Conservation (phyloP, 2,888 invertebrate species). For the Ectemnius lituratus region DNA sequence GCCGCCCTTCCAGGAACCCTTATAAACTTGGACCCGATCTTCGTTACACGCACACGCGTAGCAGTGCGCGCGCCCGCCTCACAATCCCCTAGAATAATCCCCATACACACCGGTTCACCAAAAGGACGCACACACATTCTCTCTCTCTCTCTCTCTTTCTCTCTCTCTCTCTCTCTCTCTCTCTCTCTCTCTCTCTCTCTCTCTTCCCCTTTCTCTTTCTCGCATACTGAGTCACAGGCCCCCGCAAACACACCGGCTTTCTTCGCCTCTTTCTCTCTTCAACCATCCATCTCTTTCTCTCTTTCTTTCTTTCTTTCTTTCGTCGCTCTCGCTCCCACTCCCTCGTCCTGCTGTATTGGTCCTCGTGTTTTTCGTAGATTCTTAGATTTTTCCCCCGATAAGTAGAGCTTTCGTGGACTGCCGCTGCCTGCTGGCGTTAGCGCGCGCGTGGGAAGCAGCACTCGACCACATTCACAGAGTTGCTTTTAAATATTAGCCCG, state of each 20-base stretch:
- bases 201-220: no score
- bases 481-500: no score
- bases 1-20: constrained; percentile 76
- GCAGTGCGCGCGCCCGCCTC: not conserved
- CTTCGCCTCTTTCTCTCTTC: no score
- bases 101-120: constrained; percentile 32
- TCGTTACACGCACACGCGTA: constrained; percentile 43
- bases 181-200: not conserved
- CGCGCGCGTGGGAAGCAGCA: constrained; percentile 68
- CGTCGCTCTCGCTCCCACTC: not conserved
- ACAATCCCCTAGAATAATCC: constrained; percentile 56
- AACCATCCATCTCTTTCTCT: not conserved
- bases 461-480: constrained; percentile 63
- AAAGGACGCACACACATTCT: constrained; percentile 25
- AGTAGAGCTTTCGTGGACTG: constrained; percentile 34
- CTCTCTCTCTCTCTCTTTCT: not conserved
- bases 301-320: not conserved
- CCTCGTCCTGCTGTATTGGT: no score
- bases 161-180: no score
- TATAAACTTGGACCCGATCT: constrained; percentile 74
- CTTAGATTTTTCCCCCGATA: constrained; percentile 53
- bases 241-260: constrained; percentile 17
- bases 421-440: constrained; percentile 1
- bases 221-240: constrained; percentile 16
- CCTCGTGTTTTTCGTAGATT: constrained; percentile 47